Conservation (phyloP, 2,797 vertebrate species). For the Rachycentron canadum region DNA sequence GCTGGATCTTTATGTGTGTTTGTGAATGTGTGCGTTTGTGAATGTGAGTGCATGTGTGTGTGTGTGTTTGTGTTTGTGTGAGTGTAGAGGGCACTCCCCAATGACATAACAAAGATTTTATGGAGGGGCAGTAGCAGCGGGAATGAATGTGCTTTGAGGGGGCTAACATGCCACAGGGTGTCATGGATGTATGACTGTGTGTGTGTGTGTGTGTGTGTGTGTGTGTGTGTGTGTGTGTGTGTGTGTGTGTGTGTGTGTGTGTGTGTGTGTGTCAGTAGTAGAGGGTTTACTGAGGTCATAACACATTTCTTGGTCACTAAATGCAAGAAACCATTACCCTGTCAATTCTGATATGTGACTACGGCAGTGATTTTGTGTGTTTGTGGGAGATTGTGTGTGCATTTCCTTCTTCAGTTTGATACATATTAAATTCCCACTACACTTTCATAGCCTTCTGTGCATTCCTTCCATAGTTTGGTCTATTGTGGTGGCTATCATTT, state of each 20-base stretch:
- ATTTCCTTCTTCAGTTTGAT: constrained; percentile 26
- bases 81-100: constrained; percentile 1
- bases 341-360: constrained; percentile 55
- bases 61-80: background rate
- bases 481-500: constrained; percentile 49
- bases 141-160: constrained; percentile 36
- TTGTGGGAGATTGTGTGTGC: constrained; percentile 1
- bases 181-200: constrained; percentile 9
- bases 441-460: constrained; percentile 61
- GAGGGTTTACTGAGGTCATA: constrained; percentile 52
- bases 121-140: constrained; percentile 26
- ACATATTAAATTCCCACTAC: constrained; percentile 58
- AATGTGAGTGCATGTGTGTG: background rate
- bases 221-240: constrained; percentile 13
- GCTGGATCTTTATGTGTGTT: background rate
- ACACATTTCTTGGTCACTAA: constrained; percentile 60
- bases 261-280: constrained; percentile 9
- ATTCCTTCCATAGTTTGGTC: constrained; percentile 50
- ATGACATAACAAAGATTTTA: constrained; percentile 40
- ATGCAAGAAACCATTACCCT: constrained; percentile 60
- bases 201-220: constrained; percentile 1
- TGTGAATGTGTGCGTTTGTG: background rate
- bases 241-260: constrained; percentile 14
- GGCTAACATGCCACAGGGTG: constrained; percentile 7
- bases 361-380: constrained; percentile 15